Percentiles rank a stretch among this genome's conserved stretches.
Evolutionary conservation across 2,888 invertebrate genomes (phyloP).

Genomic region (Caprella mutica): DNA sequence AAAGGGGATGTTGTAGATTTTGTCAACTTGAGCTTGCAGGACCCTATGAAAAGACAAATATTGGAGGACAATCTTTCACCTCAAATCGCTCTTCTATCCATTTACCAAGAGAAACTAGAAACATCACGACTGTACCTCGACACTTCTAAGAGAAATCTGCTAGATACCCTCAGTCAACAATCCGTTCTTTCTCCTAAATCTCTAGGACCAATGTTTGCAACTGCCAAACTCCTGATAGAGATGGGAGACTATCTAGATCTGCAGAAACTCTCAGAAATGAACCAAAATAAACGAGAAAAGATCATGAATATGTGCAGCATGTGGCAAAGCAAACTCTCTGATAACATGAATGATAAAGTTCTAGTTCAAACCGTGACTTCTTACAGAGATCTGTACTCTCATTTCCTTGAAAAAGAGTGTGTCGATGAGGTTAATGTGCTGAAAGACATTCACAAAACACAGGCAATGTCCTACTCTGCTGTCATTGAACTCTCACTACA

Average conservation of each 20-base stretch:
- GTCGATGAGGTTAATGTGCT: background rate
- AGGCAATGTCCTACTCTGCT: constrained; percentile 14
- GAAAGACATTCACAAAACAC: constrained; percentile 13
- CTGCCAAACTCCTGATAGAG: constrained; percentile 21
- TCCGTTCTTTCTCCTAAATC: constrained; percentile 25
- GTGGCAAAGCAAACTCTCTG: background rate
- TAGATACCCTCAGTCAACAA: constrained; percentile 22
- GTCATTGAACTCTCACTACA: constrained; percentile 20
- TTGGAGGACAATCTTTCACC: constrained; percentile 19
- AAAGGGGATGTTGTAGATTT: constrained; percentile 22
- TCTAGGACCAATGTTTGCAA: constrained; percentile 12
- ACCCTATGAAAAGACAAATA: constrained; percentile 9
- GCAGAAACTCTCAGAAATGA: constrained; percentile 8
- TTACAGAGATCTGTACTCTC: constrained; percentile 21
- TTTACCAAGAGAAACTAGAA: constrained; percentile 23
- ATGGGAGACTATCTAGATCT: constrained; percentile 18
- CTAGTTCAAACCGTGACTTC: constrained; percentile 21
- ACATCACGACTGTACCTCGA: constrained; percentile 15
- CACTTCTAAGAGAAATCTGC: constrained; percentile 7
- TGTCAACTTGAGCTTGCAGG: constrained; percentile 11
- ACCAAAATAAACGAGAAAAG: constrained; percentile 3
- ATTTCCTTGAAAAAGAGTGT: constrained; percentile 16
- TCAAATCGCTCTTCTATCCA: constrained; percentile 22
- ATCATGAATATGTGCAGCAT: background rate
- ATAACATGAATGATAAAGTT: constrained; percentile 7